These are phyloP conservation scores for Aselliscus stoliczkanus DNA, from an alignment of 2,797 vertebrate genomes.

Conservation along the genomic window DNA sequence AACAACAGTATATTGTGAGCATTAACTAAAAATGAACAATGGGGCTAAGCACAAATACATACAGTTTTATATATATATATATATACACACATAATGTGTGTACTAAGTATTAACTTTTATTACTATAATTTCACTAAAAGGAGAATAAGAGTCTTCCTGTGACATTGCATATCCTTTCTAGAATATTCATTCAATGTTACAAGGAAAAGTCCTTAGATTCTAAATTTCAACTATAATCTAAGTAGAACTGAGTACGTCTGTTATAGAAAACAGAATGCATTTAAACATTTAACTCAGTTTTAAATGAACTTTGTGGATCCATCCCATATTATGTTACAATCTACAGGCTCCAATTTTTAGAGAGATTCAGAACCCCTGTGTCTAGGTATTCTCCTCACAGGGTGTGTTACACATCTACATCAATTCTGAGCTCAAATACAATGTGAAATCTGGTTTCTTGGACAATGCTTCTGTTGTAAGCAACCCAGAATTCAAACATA, in stretches of 20 bases:
- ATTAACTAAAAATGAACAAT: not conserved
- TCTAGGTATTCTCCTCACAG: not conserved
- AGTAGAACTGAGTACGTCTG: not conserved
- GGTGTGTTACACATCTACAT: not conserved
- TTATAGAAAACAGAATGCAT: not conserved
- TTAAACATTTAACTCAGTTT: not conserved
- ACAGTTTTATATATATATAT: not conserved
- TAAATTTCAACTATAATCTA: not conserved
- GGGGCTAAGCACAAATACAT: not conserved
- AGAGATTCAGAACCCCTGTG: not conserved
- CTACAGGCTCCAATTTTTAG: not conserved
- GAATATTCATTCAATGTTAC: not conserved
- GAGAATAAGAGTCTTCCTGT: not conserved
- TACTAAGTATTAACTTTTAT: not conserved
- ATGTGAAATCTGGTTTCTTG: not conserved
- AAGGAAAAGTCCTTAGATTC: constrained; percentile 2
- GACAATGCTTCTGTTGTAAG: not conserved
- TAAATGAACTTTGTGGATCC: not conserved
- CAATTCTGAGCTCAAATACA: not conserved
- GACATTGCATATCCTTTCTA: not conserved
- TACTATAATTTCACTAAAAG: not conserved
- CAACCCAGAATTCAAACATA: not conserved
- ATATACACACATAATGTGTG: not conserved
- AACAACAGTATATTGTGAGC: not conserved
- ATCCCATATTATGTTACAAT: not conserved